Percentiles rank a stretch among this genome's conserved stretches.
Evolutionary conservation across 2,888 invertebrate species (phyloP).

Genomic region (Nebria salina): DNA sequence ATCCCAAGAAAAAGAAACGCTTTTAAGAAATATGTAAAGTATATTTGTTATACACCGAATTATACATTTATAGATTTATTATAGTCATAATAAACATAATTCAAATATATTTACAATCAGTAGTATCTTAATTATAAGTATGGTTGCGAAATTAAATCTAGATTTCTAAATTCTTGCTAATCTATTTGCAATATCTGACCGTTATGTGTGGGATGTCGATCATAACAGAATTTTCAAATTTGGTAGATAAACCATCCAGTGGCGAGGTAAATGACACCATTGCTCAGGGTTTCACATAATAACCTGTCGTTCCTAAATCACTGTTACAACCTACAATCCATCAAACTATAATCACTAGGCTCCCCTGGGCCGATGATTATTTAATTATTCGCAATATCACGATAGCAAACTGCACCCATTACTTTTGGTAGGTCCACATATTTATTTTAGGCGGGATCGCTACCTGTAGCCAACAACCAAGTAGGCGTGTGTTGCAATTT

Average conservation of each 20-base stretch:
- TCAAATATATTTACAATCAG: background rate
- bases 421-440: background rate
- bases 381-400: constrained; percentile 6
- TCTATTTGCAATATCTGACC: background rate
- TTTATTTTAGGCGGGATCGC: background rate
- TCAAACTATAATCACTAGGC: constrained; percentile 11
- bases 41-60: too few relatives aligned
- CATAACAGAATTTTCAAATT: constrained; percentile 28
- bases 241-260: background rate
- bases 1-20: too few relatives aligned
- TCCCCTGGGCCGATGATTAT: background rate
- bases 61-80: background rate
- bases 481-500: constrained; percentile 31
- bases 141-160: background rate
- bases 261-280: constrained; percentile 28
- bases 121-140: background rate
- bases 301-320: constrained; percentile 24
- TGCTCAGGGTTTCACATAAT: constrained; percentile 11
- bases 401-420: constrained; percentile 23
- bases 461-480: background rate
- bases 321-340: constrained; percentile 26
- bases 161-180: background rate
- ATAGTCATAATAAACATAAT: background rate
- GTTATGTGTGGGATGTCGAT: constrained; percentile 19
- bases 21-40: too few relatives aligned